Evolutionary conservation across 2,888 invertebrate genomes (phyloP).

Genomic region (Podotricha telesiphe): DNA sequence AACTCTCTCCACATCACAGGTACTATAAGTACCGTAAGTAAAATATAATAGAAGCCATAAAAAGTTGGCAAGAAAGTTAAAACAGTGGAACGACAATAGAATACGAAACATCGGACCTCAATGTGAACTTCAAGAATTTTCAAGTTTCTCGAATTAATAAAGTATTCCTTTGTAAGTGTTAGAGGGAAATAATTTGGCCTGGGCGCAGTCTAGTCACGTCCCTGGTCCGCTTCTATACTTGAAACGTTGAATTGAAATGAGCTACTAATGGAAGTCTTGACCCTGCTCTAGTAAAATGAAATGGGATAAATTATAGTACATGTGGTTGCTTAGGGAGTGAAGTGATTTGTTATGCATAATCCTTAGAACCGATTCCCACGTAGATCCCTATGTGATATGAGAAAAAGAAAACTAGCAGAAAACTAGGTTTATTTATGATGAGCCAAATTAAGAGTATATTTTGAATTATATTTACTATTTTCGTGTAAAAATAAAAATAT

Average conservation of each 20-base stretch:
- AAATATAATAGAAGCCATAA: slow-evolving; percentile 2
- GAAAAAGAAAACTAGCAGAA: too few relatives aligned
- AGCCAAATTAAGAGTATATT: too few relatives aligned
- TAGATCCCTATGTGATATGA: too few relatives aligned
- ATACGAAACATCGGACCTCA: background rate
- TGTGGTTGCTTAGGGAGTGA: background rate
- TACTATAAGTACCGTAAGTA: background rate
- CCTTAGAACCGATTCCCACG: background rate
- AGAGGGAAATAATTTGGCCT: slow-evolving; percentile 38
- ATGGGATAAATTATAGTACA: slow-evolving; percentile 15
- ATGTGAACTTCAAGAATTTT: slow-evolving; percentile 17
- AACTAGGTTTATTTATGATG: too few relatives aligned
- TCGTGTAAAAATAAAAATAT: too few relatives aligned
- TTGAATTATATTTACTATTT: too few relatives aligned
- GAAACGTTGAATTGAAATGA: slow-evolving; percentile 30
- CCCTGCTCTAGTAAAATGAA: slow-evolving; percentile 27
- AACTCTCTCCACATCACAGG: background rate
- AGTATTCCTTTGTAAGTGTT: slow-evolving; percentile 42
- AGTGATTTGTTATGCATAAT: background rate
- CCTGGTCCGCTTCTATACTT: slow-evolving; percentile 29
- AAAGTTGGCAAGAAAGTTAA: slow-evolving; percentile 8
- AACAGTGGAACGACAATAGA: background rate
- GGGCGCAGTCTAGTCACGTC: slow-evolving; percentile 29
- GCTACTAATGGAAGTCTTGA: slow-evolving; percentile 29
- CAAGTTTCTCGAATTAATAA: slow-evolving; percentile 37